Evolutionary conservation across 2,888 invertebrate species (phyloP).

Genomic region (Augochlorella aurata): DNA sequence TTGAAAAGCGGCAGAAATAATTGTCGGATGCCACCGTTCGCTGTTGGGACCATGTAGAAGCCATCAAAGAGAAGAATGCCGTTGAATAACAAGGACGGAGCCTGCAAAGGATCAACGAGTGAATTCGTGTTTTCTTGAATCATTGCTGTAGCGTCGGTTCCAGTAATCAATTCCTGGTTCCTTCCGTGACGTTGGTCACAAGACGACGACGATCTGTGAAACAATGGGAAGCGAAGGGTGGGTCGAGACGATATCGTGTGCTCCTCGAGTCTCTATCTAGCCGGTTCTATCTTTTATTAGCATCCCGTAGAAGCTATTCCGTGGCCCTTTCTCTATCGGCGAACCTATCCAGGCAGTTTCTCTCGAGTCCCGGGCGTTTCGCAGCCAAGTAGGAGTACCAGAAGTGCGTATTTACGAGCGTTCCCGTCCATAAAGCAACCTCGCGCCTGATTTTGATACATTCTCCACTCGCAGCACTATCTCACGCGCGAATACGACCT

Average conservation of each 20-base stretch:
- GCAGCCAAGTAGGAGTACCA: conserved; percentile 75
- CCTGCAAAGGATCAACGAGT: background rate
- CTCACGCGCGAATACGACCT: conserved; percentile 82
- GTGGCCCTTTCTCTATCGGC: conserved; percentile 77
- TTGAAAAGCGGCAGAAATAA: background rate
- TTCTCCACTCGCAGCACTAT: conserved; percentile 80
- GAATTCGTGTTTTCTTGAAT: conserved; percentile 10
- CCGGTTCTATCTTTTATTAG: conserved; percentile 80
- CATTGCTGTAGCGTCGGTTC: conserved; percentile 16
- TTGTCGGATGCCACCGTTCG: no score
- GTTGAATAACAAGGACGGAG: background rate
- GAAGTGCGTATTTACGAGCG: conserved; percentile 83
- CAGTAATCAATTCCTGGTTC: conserved; percentile 55
- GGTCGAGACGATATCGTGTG: conserved; percentile 65
- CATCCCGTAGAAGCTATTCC: conserved; percentile 80
- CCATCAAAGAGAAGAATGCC: no score
- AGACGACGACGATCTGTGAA: conserved; percentile 68
- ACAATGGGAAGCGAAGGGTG: conserved; percentile 69
- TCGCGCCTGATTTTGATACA: conserved; percentile 82
- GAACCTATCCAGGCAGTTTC: conserved; percentile 76
- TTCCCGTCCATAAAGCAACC: conserved; percentile 82
- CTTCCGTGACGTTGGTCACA: conserved; percentile 51
- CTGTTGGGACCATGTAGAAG: no score
- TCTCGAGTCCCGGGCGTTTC: conserved; percentile 72
- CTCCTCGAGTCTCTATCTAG: conserved; percentile 69